Conservation (phyloP, 2,113 vertebrate species). For the Corapipo altera region DNA sequence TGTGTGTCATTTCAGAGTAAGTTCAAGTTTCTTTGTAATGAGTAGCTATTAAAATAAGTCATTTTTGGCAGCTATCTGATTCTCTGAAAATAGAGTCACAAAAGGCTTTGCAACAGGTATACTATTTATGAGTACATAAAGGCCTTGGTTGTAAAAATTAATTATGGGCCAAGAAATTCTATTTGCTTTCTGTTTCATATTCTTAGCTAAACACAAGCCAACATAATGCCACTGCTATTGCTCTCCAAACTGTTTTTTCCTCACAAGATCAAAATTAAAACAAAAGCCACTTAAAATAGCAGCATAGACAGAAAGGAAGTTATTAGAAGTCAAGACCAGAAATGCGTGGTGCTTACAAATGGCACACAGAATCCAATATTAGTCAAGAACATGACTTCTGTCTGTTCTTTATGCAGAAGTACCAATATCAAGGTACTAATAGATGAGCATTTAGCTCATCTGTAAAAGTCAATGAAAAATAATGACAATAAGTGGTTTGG, state of each 20-base stretch:
- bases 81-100: not conserved
- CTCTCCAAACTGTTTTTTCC: not conserved
- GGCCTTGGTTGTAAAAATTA: not conserved
- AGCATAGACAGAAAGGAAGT: not conserved
- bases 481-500: not conserved
- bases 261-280: not conserved
- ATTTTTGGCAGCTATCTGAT: slow-evolving; percentile 42
- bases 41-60: slow-evolving; percentile 48
- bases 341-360: not conserved
- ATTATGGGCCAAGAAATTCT: not conserved
- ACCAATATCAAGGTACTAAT: not conserved
- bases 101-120: slow-evolving; percentile 12
- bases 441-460: not conserved
- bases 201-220: not conserved
- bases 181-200: not conserved
- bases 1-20: slow-evolving; percentile 16
- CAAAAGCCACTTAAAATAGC: not conserved
- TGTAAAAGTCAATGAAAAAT: not conserved
- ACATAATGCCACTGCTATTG: not conserved
- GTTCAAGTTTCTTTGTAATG: slow-evolving; percentile 24
- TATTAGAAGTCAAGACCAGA: not conserved
- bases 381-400: not conserved
- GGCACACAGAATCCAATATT: not conserved
- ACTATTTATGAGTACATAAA: not conserved
- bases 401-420: not conserved